phyloP scores from a whole-genome alignment of 1,140 invertebrate genomes.

The Schmidtea mediterranea region DNA sequence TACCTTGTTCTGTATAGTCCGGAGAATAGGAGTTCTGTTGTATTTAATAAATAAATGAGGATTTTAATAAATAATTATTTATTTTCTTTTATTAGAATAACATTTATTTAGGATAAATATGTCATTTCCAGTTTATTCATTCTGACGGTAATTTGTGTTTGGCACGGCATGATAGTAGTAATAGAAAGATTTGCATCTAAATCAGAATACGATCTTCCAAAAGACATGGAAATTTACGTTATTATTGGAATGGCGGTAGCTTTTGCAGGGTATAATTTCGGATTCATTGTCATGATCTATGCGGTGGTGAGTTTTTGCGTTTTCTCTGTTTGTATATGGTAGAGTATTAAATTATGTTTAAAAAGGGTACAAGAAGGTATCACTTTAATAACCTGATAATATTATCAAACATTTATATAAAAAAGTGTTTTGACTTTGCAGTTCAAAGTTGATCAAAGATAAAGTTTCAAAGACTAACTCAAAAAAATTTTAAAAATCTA shows the following conservation, averaged over 20 bases:
- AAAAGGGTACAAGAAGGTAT: too few species aligned
- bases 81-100: background rate
- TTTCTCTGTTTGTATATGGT: too few species aligned
- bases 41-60: too few species aligned
- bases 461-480: too few species aligned
- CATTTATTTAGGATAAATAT: conserved; percentile 11
- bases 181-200: conserved; percentile 3
- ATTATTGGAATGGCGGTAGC: background rate
- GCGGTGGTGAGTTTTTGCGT: background rate
- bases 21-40: too few species aligned
- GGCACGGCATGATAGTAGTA: conserved; percentile 11
- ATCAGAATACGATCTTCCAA: background rate
- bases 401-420: too few species aligned
- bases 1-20: too few species aligned
- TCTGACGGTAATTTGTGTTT: conserved; percentile 11
- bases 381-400: too few species aligned
- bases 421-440: too few species aligned
- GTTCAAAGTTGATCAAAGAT: too few species aligned
- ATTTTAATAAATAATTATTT: background rate
- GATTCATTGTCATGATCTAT: conserved; percentile 5
- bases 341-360: too few species aligned
- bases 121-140: conserved; percentile 11
- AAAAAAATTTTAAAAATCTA: too few species aligned
- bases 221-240: conserved; percentile 5
- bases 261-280: conserved; percentile 1